Conservation (phyloP, 2,888 invertebrate species). For the Biston betularia region DNA sequence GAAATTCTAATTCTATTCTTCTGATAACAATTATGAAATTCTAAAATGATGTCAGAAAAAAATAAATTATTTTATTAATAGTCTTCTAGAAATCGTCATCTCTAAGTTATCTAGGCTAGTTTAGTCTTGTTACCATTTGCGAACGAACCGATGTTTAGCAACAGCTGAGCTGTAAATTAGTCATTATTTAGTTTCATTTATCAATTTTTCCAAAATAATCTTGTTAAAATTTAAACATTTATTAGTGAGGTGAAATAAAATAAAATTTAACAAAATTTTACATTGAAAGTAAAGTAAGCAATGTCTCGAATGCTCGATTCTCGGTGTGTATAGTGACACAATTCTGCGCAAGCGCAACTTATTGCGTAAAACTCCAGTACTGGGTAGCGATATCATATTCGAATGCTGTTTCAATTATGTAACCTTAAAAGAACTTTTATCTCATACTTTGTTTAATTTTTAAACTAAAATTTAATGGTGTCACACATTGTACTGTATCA, state of each 20-base stretch:
- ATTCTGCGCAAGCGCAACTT: conserved; percentile 13
- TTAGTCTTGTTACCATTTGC: too few relatives aligned
- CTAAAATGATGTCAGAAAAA: too few relatives aligned
- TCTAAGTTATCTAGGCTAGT: too few relatives aligned
- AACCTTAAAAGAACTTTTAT: conserved; percentile 6
- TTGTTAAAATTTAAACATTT: neutral
- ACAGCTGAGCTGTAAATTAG: too few relatives aligned
- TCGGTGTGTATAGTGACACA: conserved; percentile 13
- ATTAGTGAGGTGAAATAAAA: neutral
- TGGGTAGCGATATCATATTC: conserved; percentile 19
- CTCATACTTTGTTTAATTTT: neutral
- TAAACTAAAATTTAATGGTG: too few relatives aligned
- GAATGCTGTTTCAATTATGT: conserved; percentile 26
- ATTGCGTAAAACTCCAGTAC: conserved; percentile 21
- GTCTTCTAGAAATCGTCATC: too few relatives aligned
- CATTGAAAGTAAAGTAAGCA: conserved; percentile 17
- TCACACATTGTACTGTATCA: too few relatives aligned
- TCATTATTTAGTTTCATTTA: neutral
- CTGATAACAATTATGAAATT: too few relatives aligned
- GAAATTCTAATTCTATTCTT: too few relatives aligned
- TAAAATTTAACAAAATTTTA: neutral
- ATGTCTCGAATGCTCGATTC: conserved; percentile 1
- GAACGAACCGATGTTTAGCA: too few relatives aligned
- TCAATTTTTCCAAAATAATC: neutral
- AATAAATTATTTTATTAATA: too few relatives aligned